Conservation (phyloP, 2,888 invertebrate species). For the Agriotes lineatus region DNA sequence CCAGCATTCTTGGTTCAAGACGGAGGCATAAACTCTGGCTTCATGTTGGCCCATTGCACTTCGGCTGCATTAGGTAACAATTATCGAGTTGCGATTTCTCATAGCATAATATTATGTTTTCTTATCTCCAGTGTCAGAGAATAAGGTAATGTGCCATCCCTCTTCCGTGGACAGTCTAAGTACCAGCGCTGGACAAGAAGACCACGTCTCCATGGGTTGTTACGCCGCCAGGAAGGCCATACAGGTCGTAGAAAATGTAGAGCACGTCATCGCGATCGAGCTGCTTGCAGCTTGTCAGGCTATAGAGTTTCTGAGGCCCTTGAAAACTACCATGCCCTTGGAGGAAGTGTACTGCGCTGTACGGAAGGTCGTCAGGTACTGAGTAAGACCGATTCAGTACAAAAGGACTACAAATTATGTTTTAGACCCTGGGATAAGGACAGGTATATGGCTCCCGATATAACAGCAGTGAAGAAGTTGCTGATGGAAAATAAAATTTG, state of each 20-base stretch:
- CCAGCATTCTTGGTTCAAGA: conserved; percentile 75
- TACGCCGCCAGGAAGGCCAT: conserved; percentile 75
- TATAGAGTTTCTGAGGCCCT: conserved; percentile 74
- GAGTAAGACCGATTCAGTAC: no score
- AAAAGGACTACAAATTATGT: no score
- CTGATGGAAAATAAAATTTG: conserved; percentile 68
- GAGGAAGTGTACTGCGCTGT: conserved; percentile 75
- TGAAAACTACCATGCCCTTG: conserved; percentile 73
- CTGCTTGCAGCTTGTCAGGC: conserved; percentile 76
- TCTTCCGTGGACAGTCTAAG: conserved; percentile 75
- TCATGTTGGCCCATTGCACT: conserved; percentile 77
- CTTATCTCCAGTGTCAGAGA: conserved; percentile 71
- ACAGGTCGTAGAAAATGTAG: conserved; percentile 68
- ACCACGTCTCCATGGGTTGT: conserved; percentile 79
- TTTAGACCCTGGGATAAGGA: conserved; percentile 74
- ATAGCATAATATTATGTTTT: background rate
- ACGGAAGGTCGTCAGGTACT: conserved; percentile 68
- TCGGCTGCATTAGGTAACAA: conserved; percentile 72
- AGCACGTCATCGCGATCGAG: conserved; percentile 75
- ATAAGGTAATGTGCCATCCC: conserved; percentile 77
- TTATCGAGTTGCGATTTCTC: background rate
- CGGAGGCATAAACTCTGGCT: conserved; percentile 78
- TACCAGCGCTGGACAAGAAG: conserved; percentile 77
- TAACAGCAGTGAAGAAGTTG: conserved; percentile 70
- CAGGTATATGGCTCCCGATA: conserved; percentile 75